phyloP scores from a whole-genome alignment of 1,140 invertebrate species.

The Drosophila sproati region DNA sequence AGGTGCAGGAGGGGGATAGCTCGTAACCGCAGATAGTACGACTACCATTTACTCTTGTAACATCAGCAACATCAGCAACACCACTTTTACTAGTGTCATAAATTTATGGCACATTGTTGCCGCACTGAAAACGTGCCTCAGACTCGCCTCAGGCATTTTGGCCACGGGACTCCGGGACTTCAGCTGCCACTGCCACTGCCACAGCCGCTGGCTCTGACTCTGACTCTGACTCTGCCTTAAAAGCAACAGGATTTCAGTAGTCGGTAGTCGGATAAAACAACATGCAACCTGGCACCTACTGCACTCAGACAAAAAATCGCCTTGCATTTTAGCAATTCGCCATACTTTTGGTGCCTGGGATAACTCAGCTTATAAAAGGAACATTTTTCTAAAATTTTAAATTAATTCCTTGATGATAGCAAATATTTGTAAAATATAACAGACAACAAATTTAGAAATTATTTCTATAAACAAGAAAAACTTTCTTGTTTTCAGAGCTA shows the following conservation, averaged over 20 bases:
- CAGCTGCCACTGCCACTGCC: background rate
- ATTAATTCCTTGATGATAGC: no score
- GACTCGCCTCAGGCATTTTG: slow-evolving; percentile 1
- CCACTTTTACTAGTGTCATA: slow-evolving; percentile 80
- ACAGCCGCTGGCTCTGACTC: no score
- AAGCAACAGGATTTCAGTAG: slow-evolving; percentile 48
- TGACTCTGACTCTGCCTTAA: background rate
- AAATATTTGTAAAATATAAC: no score
- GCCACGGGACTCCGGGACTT: background rate
- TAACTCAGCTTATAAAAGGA: no score
- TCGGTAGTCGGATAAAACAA: slow-evolving; percentile 58
- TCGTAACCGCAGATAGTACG: slow-evolving; percentile 47
- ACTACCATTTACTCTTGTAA: slow-evolving; percentile 48
- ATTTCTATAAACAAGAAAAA: no score
- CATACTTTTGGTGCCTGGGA: no score
- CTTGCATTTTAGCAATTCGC: no score
- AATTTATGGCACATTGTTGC: slow-evolving; percentile 79
- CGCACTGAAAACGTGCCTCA: slow-evolving; percentile 12
- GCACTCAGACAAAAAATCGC: no score
- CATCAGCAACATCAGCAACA: background rate
- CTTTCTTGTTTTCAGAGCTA: no score
- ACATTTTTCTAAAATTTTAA: no score
- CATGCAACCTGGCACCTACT: slow-evolving; percentile 74
- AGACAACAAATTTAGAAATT: no score
- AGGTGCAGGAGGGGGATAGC: background rate